These are phyloP conservation scores for Sisyra terminalis DNA, from an alignment of 2,888 invertebrate genomes.

Conservation along the genomic window DNA sequence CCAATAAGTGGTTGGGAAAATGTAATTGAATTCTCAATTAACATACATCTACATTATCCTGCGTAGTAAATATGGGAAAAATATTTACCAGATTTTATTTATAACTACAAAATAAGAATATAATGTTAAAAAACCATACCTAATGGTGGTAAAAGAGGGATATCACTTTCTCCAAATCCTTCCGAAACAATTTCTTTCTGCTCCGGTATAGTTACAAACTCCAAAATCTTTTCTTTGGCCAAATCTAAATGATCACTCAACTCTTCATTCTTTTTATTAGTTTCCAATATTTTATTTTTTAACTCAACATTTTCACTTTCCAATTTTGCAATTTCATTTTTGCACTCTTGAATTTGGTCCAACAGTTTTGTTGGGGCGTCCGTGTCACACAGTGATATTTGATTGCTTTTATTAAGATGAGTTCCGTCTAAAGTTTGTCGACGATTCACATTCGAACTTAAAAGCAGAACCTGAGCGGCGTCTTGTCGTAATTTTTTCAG, in stretches of 20 bases:
- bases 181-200: slow-evolving; percentile 34
- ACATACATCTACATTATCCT: no score
- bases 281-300: slow-evolving; percentile 41
- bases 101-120: no score
- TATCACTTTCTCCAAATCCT: slow-evolving; percentile 29
- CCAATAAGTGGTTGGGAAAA: no score
- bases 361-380: slow-evolving; percentile 24
- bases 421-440: slow-evolving; percentile 2
- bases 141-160: slow-evolving; percentile 3
- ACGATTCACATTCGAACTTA: slow-evolving; percentile 23
- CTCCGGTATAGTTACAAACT: slow-evolving; percentile 25
- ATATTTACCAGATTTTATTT: no score
- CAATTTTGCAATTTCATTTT: slow-evolving; percentile 27
- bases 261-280: slow-evolving; percentile 38
- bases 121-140: slow-evolving; percentile 3
- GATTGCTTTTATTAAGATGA: not conserved
- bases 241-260: slow-evolving; percentile 31
- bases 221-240: slow-evolving; percentile 27
- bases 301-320: slow-evolving; percentile 30
- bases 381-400: slow-evolving; percentile 19
- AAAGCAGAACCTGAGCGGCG: slow-evolving; percentile 48
- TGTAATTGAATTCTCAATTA: no score
- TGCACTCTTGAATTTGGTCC: slow-evolving; percentile 39
- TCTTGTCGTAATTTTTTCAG: slow-evolving; percentile 48
- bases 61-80: no score